These are phyloP conservation scores for Aurelia sp. DNA, from an alignment of 30 jellyfish, hydroid and myxozoan genomes.

Conservation along the genomic window DNA sequence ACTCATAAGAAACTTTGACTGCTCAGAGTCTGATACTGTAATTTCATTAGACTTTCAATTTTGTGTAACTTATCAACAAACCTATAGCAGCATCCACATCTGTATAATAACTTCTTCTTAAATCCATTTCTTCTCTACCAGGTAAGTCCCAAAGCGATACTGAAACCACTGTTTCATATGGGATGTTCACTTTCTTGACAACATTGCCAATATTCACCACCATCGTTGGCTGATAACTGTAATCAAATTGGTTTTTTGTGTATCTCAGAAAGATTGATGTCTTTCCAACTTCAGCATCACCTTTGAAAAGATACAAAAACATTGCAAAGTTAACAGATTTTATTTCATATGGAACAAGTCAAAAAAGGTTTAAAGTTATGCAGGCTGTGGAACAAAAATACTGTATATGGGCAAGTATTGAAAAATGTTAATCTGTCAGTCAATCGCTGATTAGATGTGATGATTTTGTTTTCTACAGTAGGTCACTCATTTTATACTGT, in stretches of 20 bases:
- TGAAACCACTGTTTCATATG: constrained; percentile 90
- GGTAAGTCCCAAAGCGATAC: constrained; percentile 93
- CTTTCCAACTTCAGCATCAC: constrained; percentile 98
- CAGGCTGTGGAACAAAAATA: no score
- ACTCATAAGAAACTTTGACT: no score
- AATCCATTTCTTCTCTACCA: constrained; percentile 96
- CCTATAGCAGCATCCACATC: constrained; percentile 98
- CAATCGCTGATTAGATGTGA: no score
- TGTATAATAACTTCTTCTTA: constrained; percentile 84
- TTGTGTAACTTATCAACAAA: not conserved
- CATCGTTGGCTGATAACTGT: constrained; percentile 97
- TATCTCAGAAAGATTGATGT: constrained; percentile 88
- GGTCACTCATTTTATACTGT: no score
- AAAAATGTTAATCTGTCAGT: no score
- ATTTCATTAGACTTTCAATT: no score
- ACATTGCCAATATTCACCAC: constrained; percentile 93
- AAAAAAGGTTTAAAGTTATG: no score
- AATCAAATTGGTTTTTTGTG: constrained; percentile 91
- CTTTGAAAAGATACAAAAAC: constrained; percentile 30
- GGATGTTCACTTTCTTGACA: constrained; percentile 86
- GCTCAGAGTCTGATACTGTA: no score
- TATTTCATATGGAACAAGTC: no score
- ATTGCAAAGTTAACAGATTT: no score
- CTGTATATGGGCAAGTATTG: no score
- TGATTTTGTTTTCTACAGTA: no score